These are phyloP conservation scores for Aporophyla nigra DNA, from an alignment of 2,888 invertebrate genomes.

Conservation along the genomic window DNA sequence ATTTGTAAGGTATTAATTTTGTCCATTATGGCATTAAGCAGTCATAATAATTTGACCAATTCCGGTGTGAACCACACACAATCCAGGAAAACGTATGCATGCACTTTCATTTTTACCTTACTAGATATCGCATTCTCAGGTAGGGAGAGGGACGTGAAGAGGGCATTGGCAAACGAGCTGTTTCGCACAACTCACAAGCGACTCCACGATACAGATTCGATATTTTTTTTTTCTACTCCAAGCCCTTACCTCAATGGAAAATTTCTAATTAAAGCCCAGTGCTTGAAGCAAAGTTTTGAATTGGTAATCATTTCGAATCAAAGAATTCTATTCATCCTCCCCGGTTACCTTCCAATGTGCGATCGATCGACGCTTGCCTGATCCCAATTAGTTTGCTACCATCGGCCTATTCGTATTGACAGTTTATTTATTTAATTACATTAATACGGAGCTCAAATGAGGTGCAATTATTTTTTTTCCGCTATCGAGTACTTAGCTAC, in stretches of 20 bases:
- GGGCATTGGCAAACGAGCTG: constrained; percentile 46
- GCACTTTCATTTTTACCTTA: constrained; percentile 4
- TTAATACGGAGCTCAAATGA: constrained; percentile 49
- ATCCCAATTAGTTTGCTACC: constrained; percentile 79
- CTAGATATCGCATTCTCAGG: constrained; percentile 20
- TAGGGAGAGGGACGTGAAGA: constrained; percentile 33
- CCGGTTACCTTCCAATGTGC: constrained; percentile 70
- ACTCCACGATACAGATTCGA: constrained; percentile 72
- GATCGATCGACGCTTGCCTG: constrained; percentile 68
- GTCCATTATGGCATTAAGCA: too few species aligned
- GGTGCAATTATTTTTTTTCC: constrained; percentile 45
- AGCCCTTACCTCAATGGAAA: constrained; percentile 69
- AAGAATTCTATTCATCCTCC: constrained; percentile 81
- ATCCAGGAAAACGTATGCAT: background rate
- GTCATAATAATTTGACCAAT: background rate
- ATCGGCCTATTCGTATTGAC: constrained; percentile 55
- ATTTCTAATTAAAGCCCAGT: constrained; percentile 86
- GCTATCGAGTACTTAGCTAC: constrained; percentile 12
- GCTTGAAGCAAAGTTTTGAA: constrained; percentile 83
- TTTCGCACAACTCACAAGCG: constrained; percentile 44
- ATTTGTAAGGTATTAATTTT: background rate
- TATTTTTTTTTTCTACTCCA: constrained; percentile 69
- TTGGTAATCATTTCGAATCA: constrained; percentile 88
- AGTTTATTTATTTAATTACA: constrained; percentile 53
- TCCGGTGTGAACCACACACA: background rate